Conservation (phyloP, 2,797 vertebrate genomes). For the Girardinus metallicus region DNA sequence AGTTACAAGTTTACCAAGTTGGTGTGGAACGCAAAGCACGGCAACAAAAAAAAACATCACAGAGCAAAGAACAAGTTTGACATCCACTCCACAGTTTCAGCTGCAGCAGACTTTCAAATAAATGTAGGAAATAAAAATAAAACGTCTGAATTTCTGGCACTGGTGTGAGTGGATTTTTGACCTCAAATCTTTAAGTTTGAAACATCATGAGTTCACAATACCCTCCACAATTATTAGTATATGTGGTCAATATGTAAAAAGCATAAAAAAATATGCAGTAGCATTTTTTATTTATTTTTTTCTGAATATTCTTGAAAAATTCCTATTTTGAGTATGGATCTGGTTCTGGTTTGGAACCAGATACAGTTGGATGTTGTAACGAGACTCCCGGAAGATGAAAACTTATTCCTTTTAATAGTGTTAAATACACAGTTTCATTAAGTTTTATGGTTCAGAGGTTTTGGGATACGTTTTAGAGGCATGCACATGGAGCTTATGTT, state of each 20-base stretch:
- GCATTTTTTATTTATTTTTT: background rate
- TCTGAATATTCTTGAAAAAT: background rate
- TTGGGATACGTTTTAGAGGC: constrained; percentile 41
- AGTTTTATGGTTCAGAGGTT: constrained; percentile 33
- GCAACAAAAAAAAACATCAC: background rate
- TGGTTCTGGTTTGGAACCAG: background rate
- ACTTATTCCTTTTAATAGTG: background rate
- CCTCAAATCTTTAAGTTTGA: background rate
- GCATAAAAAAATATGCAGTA: background rate
- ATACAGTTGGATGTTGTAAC: background rate
- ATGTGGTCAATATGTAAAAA: background rate
- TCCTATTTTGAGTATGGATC: background rate
- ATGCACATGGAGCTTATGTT: constrained; percentile 60
- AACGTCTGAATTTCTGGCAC: background rate
- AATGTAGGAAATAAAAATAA: background rate
- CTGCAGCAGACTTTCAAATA: background rate
- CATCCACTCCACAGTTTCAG: background rate
- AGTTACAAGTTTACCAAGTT: background rate
- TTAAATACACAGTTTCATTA: constrained; percentile 7
- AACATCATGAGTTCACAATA: background rate
- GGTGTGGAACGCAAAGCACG: background rate
- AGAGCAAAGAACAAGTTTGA: background rate
- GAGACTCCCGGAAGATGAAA: background rate
- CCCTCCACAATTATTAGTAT: background rate
- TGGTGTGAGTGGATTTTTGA: background rate